Base-by-base conservation (phyloP, 2,888 invertebrate species). In the Anorthoa munda region DNA sequence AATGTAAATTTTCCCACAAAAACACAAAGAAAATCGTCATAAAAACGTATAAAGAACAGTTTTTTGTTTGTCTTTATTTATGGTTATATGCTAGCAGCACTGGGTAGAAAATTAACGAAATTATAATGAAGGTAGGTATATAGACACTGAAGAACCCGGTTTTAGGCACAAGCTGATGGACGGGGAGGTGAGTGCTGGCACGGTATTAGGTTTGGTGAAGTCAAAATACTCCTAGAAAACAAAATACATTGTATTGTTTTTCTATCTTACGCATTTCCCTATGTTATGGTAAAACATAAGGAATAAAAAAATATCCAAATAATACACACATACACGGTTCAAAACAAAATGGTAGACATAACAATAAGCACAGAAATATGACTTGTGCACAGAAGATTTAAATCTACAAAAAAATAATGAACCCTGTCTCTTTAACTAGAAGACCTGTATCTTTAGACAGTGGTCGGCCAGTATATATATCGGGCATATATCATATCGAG, bases 131-230 rank as follows among this genome's bases (percentile, higher is more conserved):
- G 72, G 64, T 65, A 80, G 72, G 64, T 61, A 66, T 77, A 80
- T 63, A 82, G 84, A 86, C 82, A 86, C 61, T 74, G 79, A 81
- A 82, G 84, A 84, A 87, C 87, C 88, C 87, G 67, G 66, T 79
- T 86, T 78, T 79, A 88, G 87, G 83, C 86, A 81, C 77, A 86
- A 87, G 87, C 87, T 84, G 63, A 72, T 71, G 59, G 77, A 71
- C 60, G 77, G 79, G 85, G 79, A 55, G 74, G 53, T 70, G 74
- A 31, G 53, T 60, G 55, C 60, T 74, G 59, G 63, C 56, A 63
- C 56, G 73, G 72, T 50, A 13, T 59, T 17, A 15, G 48, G 63
- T 23, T 15, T 53, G 60, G 78, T 77, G 59, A 64, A 71, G 78
- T 82, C 77, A 77, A 79, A 79, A 82, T 70, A 50, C 0, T 23